Evolutionary conservation across 1,140 invertebrate species (phyloP).

Genomic region (Scaptomyza hsui): DNA sequence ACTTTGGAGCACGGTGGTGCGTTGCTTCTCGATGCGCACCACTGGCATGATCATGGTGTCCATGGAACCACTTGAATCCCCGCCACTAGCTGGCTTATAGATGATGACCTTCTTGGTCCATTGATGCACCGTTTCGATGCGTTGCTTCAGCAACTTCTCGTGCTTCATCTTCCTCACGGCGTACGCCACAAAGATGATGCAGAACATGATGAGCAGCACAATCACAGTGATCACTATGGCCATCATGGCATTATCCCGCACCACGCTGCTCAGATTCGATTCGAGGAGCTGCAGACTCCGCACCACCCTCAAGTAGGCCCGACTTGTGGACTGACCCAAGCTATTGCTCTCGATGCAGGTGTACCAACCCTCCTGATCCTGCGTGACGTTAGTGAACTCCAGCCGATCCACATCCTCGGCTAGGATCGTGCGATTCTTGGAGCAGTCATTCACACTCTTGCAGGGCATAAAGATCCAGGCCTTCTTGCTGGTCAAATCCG

Average conservation of each 20-base stretch:
- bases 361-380: slow-evolving; percentile 96
- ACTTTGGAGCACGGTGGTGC: slow-evolving; percentile 87
- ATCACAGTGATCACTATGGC: slow-evolving; percentile 33
- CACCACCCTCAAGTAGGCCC: slow-evolving; percentile 93
- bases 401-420: slow-evolving; percentile 86
- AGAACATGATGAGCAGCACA: slow-evolving; percentile 49
- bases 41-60: slow-evolving; percentile 90
- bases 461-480: slow-evolving; percentile 67
- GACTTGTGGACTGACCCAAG: slow-evolving; percentile 90
- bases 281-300: slow-evolving; percentile 84
- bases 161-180: slow-evolving; percentile 86
- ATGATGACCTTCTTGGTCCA: slow-evolving; percentile 96
- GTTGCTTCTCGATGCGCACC: slow-evolving; percentile 94
- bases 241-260: slow-evolving; percentile 40
- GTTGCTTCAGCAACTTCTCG: slow-evolving; percentile 88
- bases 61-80: slow-evolving; percentile 84
- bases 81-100: slow-evolving; percentile 88
- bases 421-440: slow-evolving; percentile 37
- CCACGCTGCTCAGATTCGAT: slow-evolving; percentile 33
- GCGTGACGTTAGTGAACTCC: slow-evolving; percentile 92
- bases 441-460: slow-evolving; percentile 50
- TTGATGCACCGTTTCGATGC: slow-evolving; percentile 92
- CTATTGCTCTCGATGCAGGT: slow-evolving; percentile 94
- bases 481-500: slow-evolving; percentile 73
- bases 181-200: slow-evolving; percentile 83